Base-by-base conservation (phyloP, 2,888 invertebrate species). In the Drosophila mimetica region DNA sequence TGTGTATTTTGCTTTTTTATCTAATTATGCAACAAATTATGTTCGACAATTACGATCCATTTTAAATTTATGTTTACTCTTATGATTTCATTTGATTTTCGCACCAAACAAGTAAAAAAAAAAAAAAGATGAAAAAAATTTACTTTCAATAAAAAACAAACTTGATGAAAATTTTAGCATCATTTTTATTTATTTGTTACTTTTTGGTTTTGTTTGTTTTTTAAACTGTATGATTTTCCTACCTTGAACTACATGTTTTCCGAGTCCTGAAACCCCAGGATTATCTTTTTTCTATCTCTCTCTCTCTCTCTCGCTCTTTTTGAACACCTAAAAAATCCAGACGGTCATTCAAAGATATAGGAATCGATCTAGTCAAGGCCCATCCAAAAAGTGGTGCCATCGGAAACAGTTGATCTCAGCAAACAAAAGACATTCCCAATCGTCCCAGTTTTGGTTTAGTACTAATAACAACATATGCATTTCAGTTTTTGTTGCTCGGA, bases 81-180 rank as follows among this genome's bases (percentile, higher is more conserved):
- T 64, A 64, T 66, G 65, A 66, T 65, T 64, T 65, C 18, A 47
- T 77, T 80, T 79, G 61, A 75, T 80, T 79, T 83, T 37, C 48
- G 53, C 41, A 52, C 46, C 69, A 39, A 73, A 67, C 52, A 54
- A 60, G 42, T 50, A 74, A 71, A 60, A 41, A 54, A 44, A 47
- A 71, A 70, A n/a, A 41, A 25, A 42, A 20, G 28, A 58, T 20
- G 41, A 39, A 28, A 60, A 60, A 75, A 58, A 59, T 57, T 77
- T 59, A 66, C 58, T 78, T 71, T 80, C 73, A 82, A 79, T 76
- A 75, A 84, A 75, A 66, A 78, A 81, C n/a, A 64, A 75, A 81
- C 81, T 64, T 69, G 71, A 76, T 48, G 61, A 52, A 71, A 76
- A 76, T 78, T 71, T 71, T 81, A 66, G 64, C 72, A 76, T 78